Percentiles rank a stretch among this genome's conserved stretches.
These are phyloP conservation scores for Rhingia campestris DNA, from an alignment of 2,888 invertebrate species.

Conservation along the genomic window DNA sequence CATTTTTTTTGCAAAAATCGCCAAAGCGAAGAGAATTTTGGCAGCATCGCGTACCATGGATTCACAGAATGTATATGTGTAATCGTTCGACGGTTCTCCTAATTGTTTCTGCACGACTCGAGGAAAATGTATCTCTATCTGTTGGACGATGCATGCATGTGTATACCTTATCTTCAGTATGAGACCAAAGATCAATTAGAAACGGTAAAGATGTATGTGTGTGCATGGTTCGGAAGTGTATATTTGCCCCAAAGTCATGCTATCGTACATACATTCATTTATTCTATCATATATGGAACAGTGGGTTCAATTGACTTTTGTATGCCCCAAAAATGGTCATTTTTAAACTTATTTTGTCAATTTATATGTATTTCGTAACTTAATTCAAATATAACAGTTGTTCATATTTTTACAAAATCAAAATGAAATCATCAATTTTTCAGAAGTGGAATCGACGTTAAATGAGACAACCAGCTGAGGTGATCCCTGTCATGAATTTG, in stretches of 20 bases:
- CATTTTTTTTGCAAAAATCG: conserved; percentile 15
- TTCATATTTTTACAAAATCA: no score
- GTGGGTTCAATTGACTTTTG: background rate
- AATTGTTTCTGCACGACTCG: conserved; percentile 55
- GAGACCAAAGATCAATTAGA: conserved; percentile 47
- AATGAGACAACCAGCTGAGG: no score
- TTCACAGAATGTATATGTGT: conserved; percentile 45
- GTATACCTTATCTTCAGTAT: conserved; percentile 34
- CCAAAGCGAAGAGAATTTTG: conserved; percentile 42
- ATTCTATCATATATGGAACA: background rate
- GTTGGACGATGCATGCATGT: conserved; percentile 30
- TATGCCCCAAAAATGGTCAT: no score
- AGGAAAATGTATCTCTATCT: conserved; percentile 16
- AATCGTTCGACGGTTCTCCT: conserved; percentile 45
- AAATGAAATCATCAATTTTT: no score
- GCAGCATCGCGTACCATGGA: conserved; percentile 31
- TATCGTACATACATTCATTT: no score
- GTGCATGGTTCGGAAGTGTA: background rate
- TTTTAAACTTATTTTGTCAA: no score
- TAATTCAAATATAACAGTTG: no score
- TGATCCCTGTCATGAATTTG: no score
- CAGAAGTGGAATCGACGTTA: no score
- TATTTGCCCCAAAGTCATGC: background rate
- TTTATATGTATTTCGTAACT: no score
- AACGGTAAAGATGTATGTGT: conserved; percentile 17